Base-by-base conservation (phyloP, 35 echinoderm and acorn worm genomes). In the Lytechinus pictus region DNA sequence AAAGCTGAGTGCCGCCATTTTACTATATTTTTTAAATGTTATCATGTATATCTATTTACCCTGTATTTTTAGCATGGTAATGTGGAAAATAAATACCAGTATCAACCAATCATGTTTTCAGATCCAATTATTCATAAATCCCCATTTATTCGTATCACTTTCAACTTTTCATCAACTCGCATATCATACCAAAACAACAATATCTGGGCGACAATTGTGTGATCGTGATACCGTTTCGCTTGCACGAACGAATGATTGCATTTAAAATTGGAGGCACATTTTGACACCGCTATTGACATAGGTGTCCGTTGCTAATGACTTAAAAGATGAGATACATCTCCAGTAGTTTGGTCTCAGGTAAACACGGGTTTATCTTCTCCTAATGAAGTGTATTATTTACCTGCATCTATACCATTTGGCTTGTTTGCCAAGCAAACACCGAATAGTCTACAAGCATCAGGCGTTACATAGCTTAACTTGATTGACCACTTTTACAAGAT, bases 291-390 rank as follows among this genome's bases (percentile, higher is more conserved):
- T 79, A 8, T 79, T 79, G 66, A 79, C 66, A 79, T 79, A 79
- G 66, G 66, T 79, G 66, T 79, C 66, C 66, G 66, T 79, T 79
- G 66, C 66, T 79, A 79, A 79, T 79, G 66, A 79, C 66, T 79
- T 79, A 79, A 79, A 79, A 79, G 66, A 79, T 79, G 19, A 79
- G 66, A 79, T 79, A 79, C 66, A 79, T 79, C 66, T 24, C 4
- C 7, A 5, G 66, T 24, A 79, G 19, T n/a, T 79, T 79, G 19
- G 19, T 14, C 66, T 16, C 66, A 79, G 66, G 66, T 79, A 79
- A 79, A 79, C 66, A 79, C 66, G 66, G 66, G 8, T 79, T 79
- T 79, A 79, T 79, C 66, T 79, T 79, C 66, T 79, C 16, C n/a
- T 79, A 79, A 79, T 79, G 66, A 79, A 79, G 66, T 79, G 66